Evolutionary conservation across 2,888 invertebrate genomes (phyloP).

Genomic region (Pollenia amentaria): DNA sequence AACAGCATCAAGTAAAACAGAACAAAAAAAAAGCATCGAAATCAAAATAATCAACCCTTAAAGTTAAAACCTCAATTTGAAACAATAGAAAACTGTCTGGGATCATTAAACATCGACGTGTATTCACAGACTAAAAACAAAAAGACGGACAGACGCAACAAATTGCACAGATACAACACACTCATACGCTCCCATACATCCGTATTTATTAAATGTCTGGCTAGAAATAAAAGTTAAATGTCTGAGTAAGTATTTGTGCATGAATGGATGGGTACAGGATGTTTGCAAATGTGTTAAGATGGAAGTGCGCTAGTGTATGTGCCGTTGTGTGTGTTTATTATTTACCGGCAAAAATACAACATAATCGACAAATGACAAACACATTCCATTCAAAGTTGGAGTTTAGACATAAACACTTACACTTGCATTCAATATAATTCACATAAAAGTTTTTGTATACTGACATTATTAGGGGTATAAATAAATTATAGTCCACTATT

Average conservation of each 20-base stretch:
- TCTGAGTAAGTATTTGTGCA: slow-evolving; percentile 12
- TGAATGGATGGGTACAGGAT: slow-evolving; percentile 9
- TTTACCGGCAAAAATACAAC: slow-evolving; percentile 34
- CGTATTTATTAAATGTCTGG: slow-evolving; percentile 48
- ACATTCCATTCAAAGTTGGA: slow-evolving; percentile 51
- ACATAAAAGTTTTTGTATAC: background rate
- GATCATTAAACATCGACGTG: slow-evolving; percentile 64
- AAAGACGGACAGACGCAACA: slow-evolving; percentile 22
- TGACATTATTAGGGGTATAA: background rate
- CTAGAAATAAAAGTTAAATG: slow-evolving; percentile 43
- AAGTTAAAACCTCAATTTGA: slow-evolving; percentile 68
- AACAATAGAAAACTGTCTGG: slow-evolving; percentile 74
- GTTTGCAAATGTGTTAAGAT: slow-evolving; percentile 12
- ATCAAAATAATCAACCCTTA: slow-evolving; percentile 76
- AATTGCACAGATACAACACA: slow-evolving; percentile 19
- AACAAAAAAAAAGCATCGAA: slow-evolving; percentile 29
- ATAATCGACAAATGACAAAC: slow-evolving; percentile 64
- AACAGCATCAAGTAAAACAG: slow-evolving; percentile 3
- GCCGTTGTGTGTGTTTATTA: slow-evolving; percentile 14
- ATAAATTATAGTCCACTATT: background rate
- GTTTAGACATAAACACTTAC: slow-evolving; percentile 46
- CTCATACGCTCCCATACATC: background rate
- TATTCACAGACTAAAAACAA: slow-evolving; percentile 1
- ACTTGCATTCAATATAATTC: slow-evolving; percentile 37
- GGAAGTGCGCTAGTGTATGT: background rate